Conservation (phyloP, 2,888 invertebrate species). For the Eupithecia pulchellata region DNA sequence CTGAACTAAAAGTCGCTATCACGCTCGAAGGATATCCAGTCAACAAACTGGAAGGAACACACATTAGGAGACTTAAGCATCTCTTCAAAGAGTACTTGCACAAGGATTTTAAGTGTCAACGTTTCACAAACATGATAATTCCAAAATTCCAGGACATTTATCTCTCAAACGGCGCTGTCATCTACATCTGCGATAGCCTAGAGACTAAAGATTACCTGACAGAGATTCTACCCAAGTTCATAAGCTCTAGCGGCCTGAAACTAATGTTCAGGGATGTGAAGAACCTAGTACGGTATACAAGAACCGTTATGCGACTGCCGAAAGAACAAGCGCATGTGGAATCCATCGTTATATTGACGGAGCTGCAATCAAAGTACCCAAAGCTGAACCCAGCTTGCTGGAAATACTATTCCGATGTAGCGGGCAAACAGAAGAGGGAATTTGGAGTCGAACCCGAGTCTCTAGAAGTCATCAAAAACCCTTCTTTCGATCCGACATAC, state of each 20-base stretch:
- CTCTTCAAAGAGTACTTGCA: conserved; percentile 76
- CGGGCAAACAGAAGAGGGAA: conserved; percentile 77
- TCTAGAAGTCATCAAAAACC: conserved; percentile 68
- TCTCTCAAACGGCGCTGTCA: conserved; percentile 76
- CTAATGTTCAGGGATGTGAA: conserved; percentile 70
- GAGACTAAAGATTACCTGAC: conserved; percentile 76
- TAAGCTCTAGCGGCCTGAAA: conserved; percentile 72
- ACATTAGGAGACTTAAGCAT: conserved; percentile 72
- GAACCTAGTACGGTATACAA: conserved; percentile 70
- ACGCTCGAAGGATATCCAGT: conserved; percentile 75
- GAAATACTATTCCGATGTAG: conserved; percentile 78
- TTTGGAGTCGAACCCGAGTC: conserved; percentile 78
- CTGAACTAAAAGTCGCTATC: conserved; percentile 74
- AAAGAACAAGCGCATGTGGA: conserved; percentile 71
- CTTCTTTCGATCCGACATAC: conserved; percentile 67
- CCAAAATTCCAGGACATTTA: conserved; percentile 79
- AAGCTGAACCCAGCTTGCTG: conserved; percentile 73
- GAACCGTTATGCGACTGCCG: conserved; percentile 70
- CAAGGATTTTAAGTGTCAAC: conserved; percentile 73
- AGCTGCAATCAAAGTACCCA: conserved; percentile 64
- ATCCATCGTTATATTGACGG: conserved; percentile 64
- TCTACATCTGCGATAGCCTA: conserved; percentile 78
- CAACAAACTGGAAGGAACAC: conserved; percentile 74
- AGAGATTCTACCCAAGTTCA: conserved; percentile 71
- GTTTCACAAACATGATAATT: conserved; percentile 70